Evolutionary conservation across 2,797 vertebrate species (phyloP).

Genomic region (Champsocephalus gunnari): DNA sequence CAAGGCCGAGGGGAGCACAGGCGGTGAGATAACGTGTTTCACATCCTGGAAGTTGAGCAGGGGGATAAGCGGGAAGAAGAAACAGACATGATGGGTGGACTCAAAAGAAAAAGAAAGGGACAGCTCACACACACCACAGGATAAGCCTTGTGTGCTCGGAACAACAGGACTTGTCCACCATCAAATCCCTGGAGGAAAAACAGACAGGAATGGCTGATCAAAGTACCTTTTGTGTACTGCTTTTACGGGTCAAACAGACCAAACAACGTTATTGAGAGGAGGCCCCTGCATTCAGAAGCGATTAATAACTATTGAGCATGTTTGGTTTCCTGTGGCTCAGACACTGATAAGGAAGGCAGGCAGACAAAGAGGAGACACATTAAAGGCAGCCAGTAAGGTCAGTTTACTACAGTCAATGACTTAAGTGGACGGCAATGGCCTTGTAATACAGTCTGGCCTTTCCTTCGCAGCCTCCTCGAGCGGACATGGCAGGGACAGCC

Average conservation of each 20-base stretch:
- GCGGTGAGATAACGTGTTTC: conserved; percentile 78
- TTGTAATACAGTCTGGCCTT: conserved; percentile 79
- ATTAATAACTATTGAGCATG: conserved; percentile 87
- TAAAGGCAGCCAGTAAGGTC: conserved; percentile 84
- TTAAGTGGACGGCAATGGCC: conserved; percentile 84
- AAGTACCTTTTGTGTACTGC: conserved; percentile 69
- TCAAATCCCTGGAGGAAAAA: conserved; percentile 31
- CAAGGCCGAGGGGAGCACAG: conserved; percentile 68
- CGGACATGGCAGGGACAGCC: conserved; percentile 60
- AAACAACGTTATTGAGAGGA: conserved; percentile 72
- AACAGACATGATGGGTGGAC: conserved; percentile 29
- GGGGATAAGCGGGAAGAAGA: conserved; percentile 19
- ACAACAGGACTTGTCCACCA: conserved; percentile 48
- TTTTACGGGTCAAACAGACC: conserved; percentile 73
- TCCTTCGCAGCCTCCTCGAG: conserved; percentile 53
- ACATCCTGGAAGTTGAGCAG: conserved; percentile 67
- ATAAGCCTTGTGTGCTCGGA: conserved; percentile 46
- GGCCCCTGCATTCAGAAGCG: conserved; percentile 73
- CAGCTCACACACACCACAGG: conserved; percentile 25
- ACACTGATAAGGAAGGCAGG: conserved; percentile 82
- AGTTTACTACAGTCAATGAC: conserved; percentile 86
- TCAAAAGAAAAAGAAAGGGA: conserved; percentile 11
- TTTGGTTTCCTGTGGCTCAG: conserved; percentile 86
- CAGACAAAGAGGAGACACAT: conserved; percentile 86
- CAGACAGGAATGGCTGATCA: conserved; percentile 32